A percentile compares a stretch with the other conserved stretches of the same genome.
phyloP scores from a whole-genome alignment of 2,113 vertebrate genomes.

The Phoxinus phoxinus region DNA sequence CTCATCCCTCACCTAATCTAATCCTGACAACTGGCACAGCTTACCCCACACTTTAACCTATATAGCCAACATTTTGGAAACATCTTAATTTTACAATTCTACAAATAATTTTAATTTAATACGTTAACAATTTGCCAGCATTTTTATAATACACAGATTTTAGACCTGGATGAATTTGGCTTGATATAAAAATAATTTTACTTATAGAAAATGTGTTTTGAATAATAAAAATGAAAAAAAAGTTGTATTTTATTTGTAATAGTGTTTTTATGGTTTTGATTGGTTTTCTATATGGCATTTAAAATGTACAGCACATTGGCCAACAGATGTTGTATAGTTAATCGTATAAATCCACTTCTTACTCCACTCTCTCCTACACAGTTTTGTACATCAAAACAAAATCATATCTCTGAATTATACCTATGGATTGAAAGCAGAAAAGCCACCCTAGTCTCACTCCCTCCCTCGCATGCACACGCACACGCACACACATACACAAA shows the following conservation, averaged over 20 bases:
- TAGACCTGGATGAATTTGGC: neutral
- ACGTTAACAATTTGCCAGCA: neutral
- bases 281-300: no score
- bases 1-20: no score
- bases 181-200: neutral
- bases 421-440: slow-evolving; percentile 11
- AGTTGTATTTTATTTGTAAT: no score
- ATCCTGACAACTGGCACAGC: no score
- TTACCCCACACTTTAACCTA: no score
- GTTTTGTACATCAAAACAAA: neutral
- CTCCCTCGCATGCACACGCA: neutral
- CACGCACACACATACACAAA: neutral
- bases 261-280: no score
- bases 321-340: no score
- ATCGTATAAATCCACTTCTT: no score
- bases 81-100: neutral
- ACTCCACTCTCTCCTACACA: neutral
- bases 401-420: neutral
- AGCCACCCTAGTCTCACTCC: neutral
- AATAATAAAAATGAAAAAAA: neutral
- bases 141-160: neutral
- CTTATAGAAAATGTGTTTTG: neutral
- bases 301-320: no score
- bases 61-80: no score
- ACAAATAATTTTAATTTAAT: neutral